These are phyloP conservation scores for Monarcha castaneiventris DNA, from an alignment of 2,113 vertebrate species.

Conservation along the genomic window DNA sequence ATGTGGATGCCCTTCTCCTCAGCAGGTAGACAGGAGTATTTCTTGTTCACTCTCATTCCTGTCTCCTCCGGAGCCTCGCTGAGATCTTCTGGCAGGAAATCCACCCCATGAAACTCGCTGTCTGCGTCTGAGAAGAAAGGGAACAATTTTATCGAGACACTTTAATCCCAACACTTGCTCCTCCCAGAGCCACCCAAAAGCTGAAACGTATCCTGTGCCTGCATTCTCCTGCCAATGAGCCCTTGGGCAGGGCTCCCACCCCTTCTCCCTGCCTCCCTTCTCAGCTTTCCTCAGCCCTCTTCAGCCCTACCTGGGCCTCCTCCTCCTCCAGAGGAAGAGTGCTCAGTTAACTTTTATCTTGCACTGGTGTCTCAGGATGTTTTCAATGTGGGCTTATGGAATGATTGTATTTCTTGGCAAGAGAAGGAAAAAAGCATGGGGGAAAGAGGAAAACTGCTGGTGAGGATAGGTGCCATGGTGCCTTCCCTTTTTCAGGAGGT, in stretches of 20 bases:
- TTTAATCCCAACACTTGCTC: slow-evolving; percentile 31
- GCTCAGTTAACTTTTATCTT: background rate
- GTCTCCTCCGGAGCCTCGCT: slow-evolving; percentile 13
- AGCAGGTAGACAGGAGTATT: slow-evolving; percentile 71
- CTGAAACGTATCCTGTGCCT: slow-evolving; percentile 38
- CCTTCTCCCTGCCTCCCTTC: background rate
- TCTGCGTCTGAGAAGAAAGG: slow-evolving; percentile 41
- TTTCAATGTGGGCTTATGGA: background rate
- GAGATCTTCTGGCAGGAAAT: slow-evolving; percentile 60
- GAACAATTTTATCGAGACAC: slow-evolving; percentile 1
- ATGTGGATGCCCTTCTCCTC: slow-evolving; percentile 75
- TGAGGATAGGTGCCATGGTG: background rate
- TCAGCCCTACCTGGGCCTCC: background rate
- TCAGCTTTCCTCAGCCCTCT: slow-evolving; percentile 10
- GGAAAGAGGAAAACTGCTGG: background rate
- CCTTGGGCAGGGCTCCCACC: slow-evolving; percentile 16
- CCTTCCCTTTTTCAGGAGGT: background rate
- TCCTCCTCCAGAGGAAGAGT: background rate
- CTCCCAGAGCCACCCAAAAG: slow-evolving; percentile 52
- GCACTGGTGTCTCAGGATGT: background rate
- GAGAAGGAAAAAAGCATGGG: background rate
- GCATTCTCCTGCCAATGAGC: background rate
- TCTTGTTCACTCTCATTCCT: slow-evolving; percentile 76
- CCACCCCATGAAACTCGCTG: slow-evolving; percentile 58
- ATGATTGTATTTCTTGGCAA: background rate